Base-by-base conservation (phyloP, 2,797 vertebrate species). In the Darevskia nairensis region DNA sequence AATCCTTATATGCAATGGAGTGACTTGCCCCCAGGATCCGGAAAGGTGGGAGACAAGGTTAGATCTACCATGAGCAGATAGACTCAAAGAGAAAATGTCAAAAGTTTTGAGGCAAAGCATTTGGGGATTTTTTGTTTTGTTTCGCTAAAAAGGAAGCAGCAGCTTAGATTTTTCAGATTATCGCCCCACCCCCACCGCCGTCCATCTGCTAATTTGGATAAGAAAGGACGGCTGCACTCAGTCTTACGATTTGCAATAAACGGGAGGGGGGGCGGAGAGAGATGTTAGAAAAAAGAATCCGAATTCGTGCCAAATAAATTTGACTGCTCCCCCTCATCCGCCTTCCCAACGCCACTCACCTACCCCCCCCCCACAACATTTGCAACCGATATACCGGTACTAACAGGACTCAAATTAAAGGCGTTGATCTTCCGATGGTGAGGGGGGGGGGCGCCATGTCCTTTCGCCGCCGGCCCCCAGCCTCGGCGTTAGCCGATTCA, bases 271-370 rank as follows among this genome's bases (percentile, higher is more conserved):
- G 15, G 8, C 8, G 4, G 17, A 5, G 11, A 11, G 13, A 72
- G 50, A 15, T 55, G 50, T 55, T 55, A 55, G 50, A 55, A 55
- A 55, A 55, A 55, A 55, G 50, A 6, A 46, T n/a, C 17, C 39
- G 44, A 27, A 39, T 55, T 15, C 6, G 44, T 15, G 71, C 46
- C 71, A 4, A 10, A 90, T 88, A 90, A 71, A 55, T 80, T 89
- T 29, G 83, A 89, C 80, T 0, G 80, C 76, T 72, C 89, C 83
- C 92, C 91, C 91, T 89, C 76, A 87, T 81, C 72, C 78, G 80
- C 86, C 17, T 19, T 4, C 6, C 83, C 88, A 19, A 2, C 44
- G 11, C 21, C 32, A 21, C 27, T 50, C 46, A 9, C 2, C 4
- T 5, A 8, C 21, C 10, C 23, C 19, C 10, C 32, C 6, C 32